phyloP scores from a whole-genome alignment of 2,113 vertebrate genomes.

The Aspidoscelis tigris region DNA sequence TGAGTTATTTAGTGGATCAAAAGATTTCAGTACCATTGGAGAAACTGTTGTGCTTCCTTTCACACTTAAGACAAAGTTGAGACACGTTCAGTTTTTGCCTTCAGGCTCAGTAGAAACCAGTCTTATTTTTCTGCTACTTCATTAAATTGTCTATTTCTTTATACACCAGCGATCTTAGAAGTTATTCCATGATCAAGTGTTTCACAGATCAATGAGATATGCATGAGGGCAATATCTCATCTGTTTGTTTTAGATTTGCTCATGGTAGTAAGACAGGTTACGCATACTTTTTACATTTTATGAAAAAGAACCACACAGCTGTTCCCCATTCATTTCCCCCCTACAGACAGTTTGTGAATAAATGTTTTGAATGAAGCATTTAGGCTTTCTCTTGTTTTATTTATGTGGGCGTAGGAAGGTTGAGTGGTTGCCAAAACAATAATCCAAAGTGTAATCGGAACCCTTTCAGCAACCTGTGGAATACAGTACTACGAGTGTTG shows the following conservation, averaged over 20 bases:
- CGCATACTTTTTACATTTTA: neutral
- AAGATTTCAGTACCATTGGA: neutral
- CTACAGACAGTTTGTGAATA: neutral
- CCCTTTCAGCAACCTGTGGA: slow-evolving; percentile 58
- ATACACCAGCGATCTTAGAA: neutral
- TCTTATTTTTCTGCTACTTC: neutral
- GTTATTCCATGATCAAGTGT: neutral
- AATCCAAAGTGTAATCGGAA: slow-evolving; percentile 68
- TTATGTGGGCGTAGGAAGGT: neutral
- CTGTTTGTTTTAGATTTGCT: slow-evolving; percentile 18
- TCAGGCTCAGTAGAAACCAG: neutral
- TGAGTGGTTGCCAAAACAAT: slow-evolving; percentile 61
- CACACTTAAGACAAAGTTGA: neutral
- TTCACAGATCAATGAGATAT: neutral
- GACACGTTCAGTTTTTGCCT: neutral
- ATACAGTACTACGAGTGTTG: slow-evolving; percentile 66
- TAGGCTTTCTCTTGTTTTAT: slow-evolving; percentile 45
- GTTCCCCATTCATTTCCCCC: neutral
- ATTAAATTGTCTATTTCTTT: slow-evolving; percentile 3
- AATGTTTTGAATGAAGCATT: slow-evolving; percentile 35
- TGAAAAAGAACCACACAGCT: neutral
- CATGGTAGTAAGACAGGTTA: neutral
- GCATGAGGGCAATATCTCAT: neutral
- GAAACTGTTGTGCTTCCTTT: neutral
- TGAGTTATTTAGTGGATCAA: neutral